Conservation (phyloP, 2,888 invertebrate genomes). For the Pollenia labialis region DNA sequence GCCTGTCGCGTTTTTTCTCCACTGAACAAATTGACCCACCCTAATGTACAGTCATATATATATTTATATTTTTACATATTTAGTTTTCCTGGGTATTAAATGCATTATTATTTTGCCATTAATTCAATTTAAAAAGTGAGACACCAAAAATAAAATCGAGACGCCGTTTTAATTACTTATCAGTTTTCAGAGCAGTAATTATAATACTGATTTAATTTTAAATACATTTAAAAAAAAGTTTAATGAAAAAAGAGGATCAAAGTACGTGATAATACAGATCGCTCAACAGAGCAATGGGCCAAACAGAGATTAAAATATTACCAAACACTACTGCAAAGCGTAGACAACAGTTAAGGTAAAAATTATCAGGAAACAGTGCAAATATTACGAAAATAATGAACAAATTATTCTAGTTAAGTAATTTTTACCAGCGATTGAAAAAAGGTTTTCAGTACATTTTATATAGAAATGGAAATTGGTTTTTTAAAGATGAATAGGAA, state of each 20-base stretch:
- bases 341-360: neutral
- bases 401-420: neutral
- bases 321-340: slow-evolving; percentile 33
- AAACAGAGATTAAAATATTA: slow-evolving; percentile 61
- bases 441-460: no score
- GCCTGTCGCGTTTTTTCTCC: no score
- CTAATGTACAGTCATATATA: no score
- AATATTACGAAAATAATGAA: neutral
- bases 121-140: slow-evolving; percentile 54
- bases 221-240: slow-evolving; percentile 55
- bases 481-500: no score
- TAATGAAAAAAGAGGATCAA: slow-evolving; percentile 75
- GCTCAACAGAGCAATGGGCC: slow-evolving; percentile 71
- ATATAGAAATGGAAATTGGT: no score
- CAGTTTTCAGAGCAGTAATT: slow-evolving; percentile 56
- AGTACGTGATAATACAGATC: slow-evolving; percentile 76
- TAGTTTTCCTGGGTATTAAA: slow-evolving; percentile 36
- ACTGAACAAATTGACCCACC: no score
- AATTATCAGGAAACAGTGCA: neutral
- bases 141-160: slow-evolving; percentile 51
- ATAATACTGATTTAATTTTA: slow-evolving; percentile 57
- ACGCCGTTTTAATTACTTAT: slow-evolving; percentile 68
- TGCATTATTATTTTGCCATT: slow-evolving; percentile 6
- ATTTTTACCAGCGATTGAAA: no score
- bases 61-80: no score